A percentile compares a stretch with the other conserved stretches of the same genome.
These are phyloP conservation scores for Sebastes paucispinis DNA, from an alignment of 2,797 vertebrate genomes.

Conservation along the genomic window DNA sequence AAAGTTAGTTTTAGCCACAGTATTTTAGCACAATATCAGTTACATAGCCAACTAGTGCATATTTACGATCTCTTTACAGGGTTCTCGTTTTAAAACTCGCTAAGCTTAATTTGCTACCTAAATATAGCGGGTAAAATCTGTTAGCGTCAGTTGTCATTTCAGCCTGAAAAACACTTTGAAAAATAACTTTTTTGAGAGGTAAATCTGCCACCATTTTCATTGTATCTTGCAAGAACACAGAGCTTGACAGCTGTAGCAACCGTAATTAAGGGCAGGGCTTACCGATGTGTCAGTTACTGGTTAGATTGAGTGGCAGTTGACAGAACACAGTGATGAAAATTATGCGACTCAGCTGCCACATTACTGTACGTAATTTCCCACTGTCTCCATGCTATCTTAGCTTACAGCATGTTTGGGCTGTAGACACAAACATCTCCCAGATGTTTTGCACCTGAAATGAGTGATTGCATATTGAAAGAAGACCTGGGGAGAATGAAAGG, in stretches of 20 bases:
- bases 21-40: background rate
- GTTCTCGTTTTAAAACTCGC: too few relatives aligned
- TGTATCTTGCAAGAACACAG: background rate
- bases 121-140: background rate
- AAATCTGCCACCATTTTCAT: background rate
- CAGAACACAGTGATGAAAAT: constrained; percentile 7
- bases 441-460: constrained; percentile 58
- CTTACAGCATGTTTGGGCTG: constrained; percentile 33
- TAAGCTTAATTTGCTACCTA: background rate
- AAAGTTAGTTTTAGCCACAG: background rate
- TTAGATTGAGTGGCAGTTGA: background rate
- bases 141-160: background rate
- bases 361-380: constrained; percentile 9
- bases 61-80: background rate
- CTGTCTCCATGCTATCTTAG: background rate
- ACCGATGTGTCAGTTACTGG: background rate
- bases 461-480: constrained; percentile 52
- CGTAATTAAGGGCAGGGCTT: background rate
- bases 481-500: constrained; percentile 43
- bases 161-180: background rate
- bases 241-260: background rate
- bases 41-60: background rate
- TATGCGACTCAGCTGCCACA: background rate
- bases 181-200: background rate
- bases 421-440: constrained; percentile 32